Percentiles rank a stretch among this genome's conserved stretches.
Conservation (phyloP, 2,113 vertebrate genomes). For the Charina bottae region DNA sequence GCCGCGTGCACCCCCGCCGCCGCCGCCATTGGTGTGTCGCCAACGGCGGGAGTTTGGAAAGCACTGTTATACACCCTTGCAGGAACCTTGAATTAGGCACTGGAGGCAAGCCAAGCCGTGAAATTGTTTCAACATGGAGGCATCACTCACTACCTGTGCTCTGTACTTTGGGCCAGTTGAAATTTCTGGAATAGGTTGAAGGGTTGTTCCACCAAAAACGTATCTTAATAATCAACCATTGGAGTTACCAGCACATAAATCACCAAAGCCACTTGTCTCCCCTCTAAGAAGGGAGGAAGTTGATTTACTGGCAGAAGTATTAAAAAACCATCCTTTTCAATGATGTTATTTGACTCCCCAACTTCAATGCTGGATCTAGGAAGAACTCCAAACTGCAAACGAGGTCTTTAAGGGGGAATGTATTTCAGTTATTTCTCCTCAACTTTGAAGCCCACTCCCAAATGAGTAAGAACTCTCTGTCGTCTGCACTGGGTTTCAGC, state of each 20-base stretch:
- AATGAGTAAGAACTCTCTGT: not conserved
- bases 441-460: not conserved
- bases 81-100: not conserved
- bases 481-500: not conserved
- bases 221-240: not conserved
- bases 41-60: too few relatives aligned
- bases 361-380: not conserved
- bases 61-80: not conserved
- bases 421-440: not conserved
- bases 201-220: not conserved
- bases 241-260: not conserved
- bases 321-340: not conserved
- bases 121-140: not conserved
- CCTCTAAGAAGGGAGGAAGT: not conserved
- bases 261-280: not conserved
- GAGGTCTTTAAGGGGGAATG: not conserved
- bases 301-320: not conserved
- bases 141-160: not conserved
- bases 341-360: not conserved
- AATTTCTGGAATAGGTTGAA: not conserved
- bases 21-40: too few relatives aligned
- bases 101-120: not conserved
- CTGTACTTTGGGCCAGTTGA: not conserved
- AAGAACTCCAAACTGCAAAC: not conserved
- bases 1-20: too few relatives aligned